Base-by-base conservation (phyloP, 2,113 vertebrate species). In the Pica pica region DNA sequence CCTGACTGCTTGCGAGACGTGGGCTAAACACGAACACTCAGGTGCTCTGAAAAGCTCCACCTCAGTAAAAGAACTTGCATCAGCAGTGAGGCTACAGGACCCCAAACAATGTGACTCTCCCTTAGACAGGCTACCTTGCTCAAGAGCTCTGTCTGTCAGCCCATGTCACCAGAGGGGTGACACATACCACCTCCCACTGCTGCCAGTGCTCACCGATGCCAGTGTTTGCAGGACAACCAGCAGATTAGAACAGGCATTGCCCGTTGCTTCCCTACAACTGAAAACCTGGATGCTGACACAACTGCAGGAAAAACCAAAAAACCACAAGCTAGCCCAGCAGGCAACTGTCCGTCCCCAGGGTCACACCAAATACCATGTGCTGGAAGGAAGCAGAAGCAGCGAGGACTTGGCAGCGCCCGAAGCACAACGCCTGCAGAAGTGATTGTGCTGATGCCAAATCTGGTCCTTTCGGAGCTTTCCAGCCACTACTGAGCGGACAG, bases 401-500 rank as follows among this genome's bases (percentile, higher is more conserved):
- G 0, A 93, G 92, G 63, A 92, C 63, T 8, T 91, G 89, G 94
- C 94, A 95, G 57, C 1, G 4, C 9, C 28, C 3, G 0, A 74
- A 74, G 79, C 67, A 73, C 75, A 57, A 63, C 1, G 16, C 79
- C 88, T 13, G 5, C 87, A 93, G 74, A 87, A 87, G 55, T 12
- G 63, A 70, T 67, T 83, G 26, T 77, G 52, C 85, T 53, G 70
- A 59, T 94, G 94, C 93, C 95, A 97, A 63, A 90, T 15, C 59
- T 77, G 85, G 33, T 83, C 67, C 93, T 78, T 67, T 83, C 16
- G 44, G 87, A 80, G 79, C 60, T 39, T 59, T 90, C 87, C 87
- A 95, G 94, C 63, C 90, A 77, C 91, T 49, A 93, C 95, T 84
- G 94, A 93, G 88, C 2, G 50, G 80, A 61, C 63, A 93, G 94